phyloP scores from a whole-genome alignment of 2,113 vertebrate genomes.

The Actinemys pallida region DNA sequence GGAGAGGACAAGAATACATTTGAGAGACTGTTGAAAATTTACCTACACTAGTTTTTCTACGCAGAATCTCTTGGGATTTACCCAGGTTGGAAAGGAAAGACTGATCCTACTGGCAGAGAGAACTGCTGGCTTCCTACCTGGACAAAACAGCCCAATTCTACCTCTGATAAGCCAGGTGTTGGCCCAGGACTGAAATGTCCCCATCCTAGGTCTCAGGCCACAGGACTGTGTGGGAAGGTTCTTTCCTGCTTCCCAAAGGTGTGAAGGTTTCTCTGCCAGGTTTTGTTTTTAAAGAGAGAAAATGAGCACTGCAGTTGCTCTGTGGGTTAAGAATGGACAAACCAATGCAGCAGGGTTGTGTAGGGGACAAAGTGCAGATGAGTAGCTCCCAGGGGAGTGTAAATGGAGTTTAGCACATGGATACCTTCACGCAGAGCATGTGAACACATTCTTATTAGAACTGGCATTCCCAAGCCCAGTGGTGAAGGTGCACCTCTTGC shows the following conservation, averaged over 20 bases:
- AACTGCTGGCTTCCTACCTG: neutral
- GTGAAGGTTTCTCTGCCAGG: neutral
- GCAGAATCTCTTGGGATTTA: neutral
- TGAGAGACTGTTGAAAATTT: rapidly evolving
- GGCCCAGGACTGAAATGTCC: rapidly evolving
- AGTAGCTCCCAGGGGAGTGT: neutral
- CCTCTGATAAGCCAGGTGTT: neutral
- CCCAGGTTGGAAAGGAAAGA: neutral
- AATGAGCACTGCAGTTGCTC: neutral
- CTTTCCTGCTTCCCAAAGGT: neutral
- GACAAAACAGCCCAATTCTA: neutral
- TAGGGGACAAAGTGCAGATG: neutral
- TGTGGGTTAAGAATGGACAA: neutral
- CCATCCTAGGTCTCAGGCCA: neutral
- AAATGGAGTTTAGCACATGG: neutral
- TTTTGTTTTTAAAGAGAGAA: neutral
- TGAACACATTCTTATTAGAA: neutral
- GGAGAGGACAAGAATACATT: neutral
- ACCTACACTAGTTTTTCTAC: neutral
- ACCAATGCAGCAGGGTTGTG: neutral
- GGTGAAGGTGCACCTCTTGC: neutral
- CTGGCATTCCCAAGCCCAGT: neutral
- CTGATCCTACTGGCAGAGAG: rapidly evolving
- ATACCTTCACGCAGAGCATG: neutral
- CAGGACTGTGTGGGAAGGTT: neutral